Evolutionary conservation across 2,797 vertebrate species (phyloP).

Genomic region (Cynopterus sphinx): DNA sequence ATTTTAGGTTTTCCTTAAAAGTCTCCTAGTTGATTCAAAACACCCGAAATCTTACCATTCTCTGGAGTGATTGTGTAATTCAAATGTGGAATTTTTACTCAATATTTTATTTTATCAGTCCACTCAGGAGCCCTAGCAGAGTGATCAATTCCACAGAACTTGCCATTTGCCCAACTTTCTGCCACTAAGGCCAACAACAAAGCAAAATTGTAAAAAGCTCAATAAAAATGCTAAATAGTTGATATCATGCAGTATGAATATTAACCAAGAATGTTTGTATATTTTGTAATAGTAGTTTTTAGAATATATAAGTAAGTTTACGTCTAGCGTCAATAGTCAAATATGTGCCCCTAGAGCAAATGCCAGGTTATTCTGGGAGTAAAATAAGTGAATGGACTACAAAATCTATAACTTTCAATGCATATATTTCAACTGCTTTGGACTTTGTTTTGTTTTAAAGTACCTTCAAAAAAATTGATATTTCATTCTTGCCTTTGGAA

Average conservation of each 20-base stretch:
- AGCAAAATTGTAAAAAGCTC: slow-evolving; percentile 53
- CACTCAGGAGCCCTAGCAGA: not conserved
- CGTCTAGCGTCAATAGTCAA: not conserved
- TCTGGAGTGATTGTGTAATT: not conserved
- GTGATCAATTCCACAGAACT: not conserved
- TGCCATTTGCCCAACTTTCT: not conserved
- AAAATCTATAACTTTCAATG: not conserved
- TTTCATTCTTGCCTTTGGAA: not conserved
- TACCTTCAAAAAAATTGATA: not conserved
- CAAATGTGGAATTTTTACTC: slow-evolving; percentile 1
- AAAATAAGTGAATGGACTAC: not conserved
- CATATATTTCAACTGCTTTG: not conserved
- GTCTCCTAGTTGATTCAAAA: slow-evolving; percentile 41
- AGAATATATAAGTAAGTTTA: slow-evolving; percentile 12
- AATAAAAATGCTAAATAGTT: slow-evolving; percentile 66
- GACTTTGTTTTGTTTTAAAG: not conserved
- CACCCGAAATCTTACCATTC: slow-evolving; percentile 11
- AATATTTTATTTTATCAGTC: not conserved
- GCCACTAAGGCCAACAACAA: slow-evolving; percentile 19
- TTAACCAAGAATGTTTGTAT: slow-evolving; percentile 30
- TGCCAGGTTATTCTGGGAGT: not conserved
- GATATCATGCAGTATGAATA: not conserved
- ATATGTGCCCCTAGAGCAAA: not conserved
- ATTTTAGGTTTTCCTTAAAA: slow-evolving; percentile 4
- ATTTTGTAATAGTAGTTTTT: slow-evolving; percentile 33